These are phyloP conservation scores for Drosophila buzzatii DNA, from an alignment of 2,888 invertebrate species.

Conservation along the genomic window DNA sequence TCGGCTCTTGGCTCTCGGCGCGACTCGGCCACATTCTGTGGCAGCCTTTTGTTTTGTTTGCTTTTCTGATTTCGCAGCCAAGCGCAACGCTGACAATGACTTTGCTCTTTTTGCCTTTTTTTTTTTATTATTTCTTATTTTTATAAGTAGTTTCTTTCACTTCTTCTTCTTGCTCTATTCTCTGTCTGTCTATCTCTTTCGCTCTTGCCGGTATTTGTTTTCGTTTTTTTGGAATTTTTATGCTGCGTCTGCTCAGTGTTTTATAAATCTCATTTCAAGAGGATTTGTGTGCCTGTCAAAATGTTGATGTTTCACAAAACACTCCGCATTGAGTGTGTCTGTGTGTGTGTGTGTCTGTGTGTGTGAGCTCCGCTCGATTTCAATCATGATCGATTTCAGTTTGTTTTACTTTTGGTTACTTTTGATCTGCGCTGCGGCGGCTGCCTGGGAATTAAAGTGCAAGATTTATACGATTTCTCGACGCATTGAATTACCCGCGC, in stretches of 20 bases:
- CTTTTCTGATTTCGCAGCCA: slow-evolving; percentile 77
- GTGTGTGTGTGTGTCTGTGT: not conserved
- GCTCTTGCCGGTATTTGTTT: slow-evolving; percentile 2
- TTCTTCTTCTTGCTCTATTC: not conserved
- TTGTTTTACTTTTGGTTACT: slow-evolving; percentile 64
- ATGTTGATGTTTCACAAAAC: slow-evolving; percentile 82
- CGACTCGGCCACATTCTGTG: slow-evolving; percentile 54
- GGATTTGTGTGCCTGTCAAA: slow-evolving; percentile 82
- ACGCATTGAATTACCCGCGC: slow-evolving; percentile 73
- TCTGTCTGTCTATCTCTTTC: not conserved
- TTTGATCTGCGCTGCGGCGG: slow-evolving; percentile 62
- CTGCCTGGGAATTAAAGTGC: slow-evolving; percentile 72
- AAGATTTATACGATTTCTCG: slow-evolving; percentile 76
- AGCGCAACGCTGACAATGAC: slow-evolving; percentile 82
- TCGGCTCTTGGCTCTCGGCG: not conserved
- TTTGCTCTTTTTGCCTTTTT: slow-evolving; percentile 69
- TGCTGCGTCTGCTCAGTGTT: slow-evolving; percentile 72
- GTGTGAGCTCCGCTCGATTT: slow-evolving; percentile 68
- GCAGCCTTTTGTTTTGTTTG: slow-evolving; percentile 73
- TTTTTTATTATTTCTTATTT: slow-evolving; percentile 5
- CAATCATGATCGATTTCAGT: slow-evolving; percentile 82
- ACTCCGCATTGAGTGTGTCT: slow-evolving; percentile 44
- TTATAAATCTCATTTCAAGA: slow-evolving; percentile 80
- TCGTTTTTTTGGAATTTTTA: slow-evolving; percentile 7
- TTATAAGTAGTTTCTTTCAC: slow-evolving; percentile 18